These are phyloP conservation scores for Salvator merianae DNA, from an alignment of 2,113 vertebrate species.

Conservation along the genomic window DNA sequence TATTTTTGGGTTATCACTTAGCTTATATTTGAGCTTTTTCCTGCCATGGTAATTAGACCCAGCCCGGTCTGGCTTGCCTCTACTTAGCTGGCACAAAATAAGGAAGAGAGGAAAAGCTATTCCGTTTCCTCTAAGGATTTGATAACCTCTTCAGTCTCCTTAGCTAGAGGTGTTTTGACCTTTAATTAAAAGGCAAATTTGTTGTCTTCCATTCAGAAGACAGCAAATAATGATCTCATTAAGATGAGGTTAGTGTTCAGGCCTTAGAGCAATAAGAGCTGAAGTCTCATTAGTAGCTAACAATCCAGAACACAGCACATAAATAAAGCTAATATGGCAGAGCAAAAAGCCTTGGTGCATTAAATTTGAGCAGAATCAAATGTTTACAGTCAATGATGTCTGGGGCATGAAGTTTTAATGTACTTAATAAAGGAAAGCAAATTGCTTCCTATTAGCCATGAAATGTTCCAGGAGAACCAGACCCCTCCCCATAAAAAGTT, in stretches of 20 bases:
- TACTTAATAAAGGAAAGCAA: slow-evolving; percentile 81
- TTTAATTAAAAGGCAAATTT: slow-evolving; percentile 88
- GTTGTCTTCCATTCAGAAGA: slow-evolving; percentile 89
- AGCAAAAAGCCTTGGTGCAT: slow-evolving; percentile 78
- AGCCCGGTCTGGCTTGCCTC: slow-evolving; percentile 23
- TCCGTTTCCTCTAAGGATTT: slow-evolving; percentile 63
- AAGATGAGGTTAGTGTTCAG: slow-evolving; percentile 87
- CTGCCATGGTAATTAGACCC: slow-evolving; percentile 57
- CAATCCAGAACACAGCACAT: slow-evolving; percentile 81
- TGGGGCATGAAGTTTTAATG: slow-evolving; percentile 81
- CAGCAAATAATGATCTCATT: slow-evolving; percentile 97
- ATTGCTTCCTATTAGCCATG: slow-evolving; percentile 79
- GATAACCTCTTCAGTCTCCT: slow-evolving; percentile 75
- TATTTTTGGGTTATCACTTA: slow-evolving; percentile 70
- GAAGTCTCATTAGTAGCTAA: slow-evolving; percentile 83
- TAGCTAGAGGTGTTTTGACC: slow-evolving; percentile 80
- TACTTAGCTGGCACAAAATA: slow-evolving; percentile 56
- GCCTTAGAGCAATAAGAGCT: slow-evolving; percentile 77
- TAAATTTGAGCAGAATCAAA: slow-evolving; percentile 83
- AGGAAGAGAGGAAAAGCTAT: slow-evolving; percentile 51
- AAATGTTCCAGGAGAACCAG: slow-evolving; percentile 73
- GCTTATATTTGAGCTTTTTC: slow-evolving; percentile 75
- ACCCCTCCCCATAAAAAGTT: slow-evolving; percentile 64
- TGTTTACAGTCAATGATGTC: slow-evolving; percentile 78
- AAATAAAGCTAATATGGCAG: slow-evolving; percentile 81